phyloP scores from a whole-genome alignment of 2,888 invertebrate species.

The Dryobota labecula region DNA sequence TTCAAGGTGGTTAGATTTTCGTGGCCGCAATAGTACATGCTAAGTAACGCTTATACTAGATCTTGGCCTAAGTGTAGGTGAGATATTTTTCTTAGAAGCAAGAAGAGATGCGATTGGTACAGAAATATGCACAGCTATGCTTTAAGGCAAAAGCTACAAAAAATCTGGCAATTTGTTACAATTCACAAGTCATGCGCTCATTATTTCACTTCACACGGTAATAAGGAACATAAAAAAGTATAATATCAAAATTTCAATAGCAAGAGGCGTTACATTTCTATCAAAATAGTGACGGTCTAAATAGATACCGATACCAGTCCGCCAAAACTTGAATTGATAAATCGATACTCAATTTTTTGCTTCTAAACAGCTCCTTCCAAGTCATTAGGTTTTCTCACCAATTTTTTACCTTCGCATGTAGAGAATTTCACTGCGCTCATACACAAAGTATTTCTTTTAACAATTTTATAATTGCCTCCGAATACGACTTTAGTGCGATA shows the following conservation, averaged over 20 bases:
- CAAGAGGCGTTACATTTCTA: conserved; percentile 50
- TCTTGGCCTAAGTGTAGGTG: no score
- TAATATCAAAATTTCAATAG: conserved; percentile 31
- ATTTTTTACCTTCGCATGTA: conserved; percentile 70
- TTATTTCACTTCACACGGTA: conserved; percentile 26
- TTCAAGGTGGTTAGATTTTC: no score
- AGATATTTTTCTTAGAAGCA: neutral
- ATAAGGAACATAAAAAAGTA: conserved; percentile 10
- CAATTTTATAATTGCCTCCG: conserved; percentile 55
- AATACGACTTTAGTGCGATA: conserved; percentile 1
- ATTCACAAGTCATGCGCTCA: conserved; percentile 42
- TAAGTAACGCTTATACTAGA: neutral
- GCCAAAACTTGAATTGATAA: conserved; percentile 56
- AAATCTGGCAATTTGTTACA: conserved; percentile 37
- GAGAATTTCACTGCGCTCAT: conserved; percentile 68
- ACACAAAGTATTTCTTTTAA: conserved; percentile 68
- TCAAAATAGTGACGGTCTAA: conserved; percentile 52
- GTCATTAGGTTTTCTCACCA: conserved; percentile 70
- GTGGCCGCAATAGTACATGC: no score
- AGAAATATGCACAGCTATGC: conserved; percentile 1
- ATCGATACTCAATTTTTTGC: conserved; percentile 58
- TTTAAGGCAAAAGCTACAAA: neutral
- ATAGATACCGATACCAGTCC: conserved; percentile 49
- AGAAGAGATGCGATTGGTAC: neutral
- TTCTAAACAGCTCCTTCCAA: conserved; percentile 62